Evolutionary conservation across 35 echinoderm and acorn worm species (phyloP), one percentile per base, ranked within the genome.

Genomic region (Patiria miniata): DNA sequence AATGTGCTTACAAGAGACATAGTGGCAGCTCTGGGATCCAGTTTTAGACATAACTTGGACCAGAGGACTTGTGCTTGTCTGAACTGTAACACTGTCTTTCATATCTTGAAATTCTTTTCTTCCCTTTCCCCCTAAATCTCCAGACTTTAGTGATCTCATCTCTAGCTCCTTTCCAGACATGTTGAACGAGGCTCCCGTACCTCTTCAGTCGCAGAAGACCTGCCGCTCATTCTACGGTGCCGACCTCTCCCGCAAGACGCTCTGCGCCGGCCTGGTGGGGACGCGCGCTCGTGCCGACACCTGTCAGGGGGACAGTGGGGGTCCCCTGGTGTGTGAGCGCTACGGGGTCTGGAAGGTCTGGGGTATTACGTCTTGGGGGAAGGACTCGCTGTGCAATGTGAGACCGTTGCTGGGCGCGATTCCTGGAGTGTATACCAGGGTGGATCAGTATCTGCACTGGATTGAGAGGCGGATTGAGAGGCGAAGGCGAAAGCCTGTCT

Each of bases 241-340:
- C 8, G 59, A 79, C 17, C 15, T 95, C 37, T 92, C 85, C n/a
- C 77, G 39, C 16, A 91, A 87, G 76, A 95, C 91, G 80, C 50
- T 91, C 36, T 95, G 93, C 56, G 93, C 93, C 2, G 93, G 93
- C 17, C 61, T 81, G 21, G 2, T 81, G 12, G 44, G 68, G 12
- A 78, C 55, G 7, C 22, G 54, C 39, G 19, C 42, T 12, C 53
- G 89, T 39, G 68, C 93, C 5, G 93, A 95, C 84, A 89, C 93
- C n/a, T 95, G 93, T 37, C 91, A 92, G 81, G 90, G 86, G 32
- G 93, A 95, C 78, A 95, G 93, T 39, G 93, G 93, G 0, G 93
- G 93, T 3, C 93, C 93, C 15, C 19, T 95, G 53, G 90, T 95
- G 6, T 95, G 93, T 55, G 61, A 95, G 81, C 14, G 52, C 14